These are phyloP conservation scores for Trissolcus basalis DNA, from an alignment of 1,140 invertebrate genomes.

Conservation along the genomic window DNA sequence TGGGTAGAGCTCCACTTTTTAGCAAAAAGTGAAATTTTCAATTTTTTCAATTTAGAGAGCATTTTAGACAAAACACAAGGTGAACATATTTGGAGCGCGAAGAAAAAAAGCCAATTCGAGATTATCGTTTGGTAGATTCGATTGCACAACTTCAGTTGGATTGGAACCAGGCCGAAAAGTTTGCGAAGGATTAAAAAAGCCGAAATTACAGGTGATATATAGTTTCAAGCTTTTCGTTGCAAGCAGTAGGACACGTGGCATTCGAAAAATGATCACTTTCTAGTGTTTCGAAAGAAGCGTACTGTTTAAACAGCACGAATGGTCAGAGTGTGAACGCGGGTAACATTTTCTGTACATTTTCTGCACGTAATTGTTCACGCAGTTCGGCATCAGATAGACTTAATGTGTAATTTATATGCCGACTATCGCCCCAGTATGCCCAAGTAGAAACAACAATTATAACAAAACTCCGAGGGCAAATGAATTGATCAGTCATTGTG, in stretches of 20 bases:
- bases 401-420: slow-evolving; percentile 54
- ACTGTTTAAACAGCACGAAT: slow-evolving; percentile 16
- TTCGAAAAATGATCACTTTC: slow-evolving; percentile 57
- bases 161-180: too few relatives aligned
- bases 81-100: too few relatives aligned
- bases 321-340: slow-evolving; percentile 8
- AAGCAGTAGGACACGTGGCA: slow-evolving; percentile 40
- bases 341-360: slow-evolving; percentile 8
- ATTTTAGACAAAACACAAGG: too few relatives aligned
- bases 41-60: too few relatives aligned
- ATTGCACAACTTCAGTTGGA: too few relatives aligned
- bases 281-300: slow-evolving; percentile 57
- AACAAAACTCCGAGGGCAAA: slow-evolving; percentile 28
- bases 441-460: slow-evolving; percentile 35
- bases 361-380: slow-evolving; percentile 21
- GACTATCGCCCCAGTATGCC: slow-evolving; percentile 19
- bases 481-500: slow-evolving; percentile 33
- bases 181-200: background rate
- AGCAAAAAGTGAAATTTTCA: too few relatives aligned
- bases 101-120: too few relatives aligned
- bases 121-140: too few relatives aligned
- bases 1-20: too few relatives aligned
- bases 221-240: slow-evolving; percentile 17
- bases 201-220: slow-evolving; percentile 26
- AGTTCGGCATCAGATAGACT: slow-evolving; percentile 36